A percentile compares a stretch with the other conserved stretches of the same genome.
Evolutionary conservation across 2,888 invertebrate genomes (phyloP).

Genomic region (Synanthedon andrenaeformis): DNA sequence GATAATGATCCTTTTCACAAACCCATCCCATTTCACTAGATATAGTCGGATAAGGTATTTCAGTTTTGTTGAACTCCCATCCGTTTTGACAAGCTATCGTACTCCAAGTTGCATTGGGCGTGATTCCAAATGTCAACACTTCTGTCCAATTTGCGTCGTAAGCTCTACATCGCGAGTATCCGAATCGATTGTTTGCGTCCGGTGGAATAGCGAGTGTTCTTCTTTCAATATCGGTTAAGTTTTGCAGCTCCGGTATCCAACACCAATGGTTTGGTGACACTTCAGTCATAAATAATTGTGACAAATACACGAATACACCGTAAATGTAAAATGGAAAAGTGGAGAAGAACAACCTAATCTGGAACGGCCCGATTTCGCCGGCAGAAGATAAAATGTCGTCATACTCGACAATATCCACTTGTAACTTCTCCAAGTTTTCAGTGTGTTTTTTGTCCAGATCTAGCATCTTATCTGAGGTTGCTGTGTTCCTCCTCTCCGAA

Average conservation of each 20-base stretch:
- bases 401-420: slow-evolving; percentile 2
- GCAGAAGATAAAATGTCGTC: slow-evolving; percentile 6
- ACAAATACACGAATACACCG: slow-evolving; percentile 7
- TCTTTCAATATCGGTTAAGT: slow-evolving; percentile 6
- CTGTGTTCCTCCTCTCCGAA: too few species aligned
- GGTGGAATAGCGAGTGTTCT: slow-evolving; percentile 5
- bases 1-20: slow-evolving; percentile 7
- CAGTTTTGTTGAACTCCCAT: slow-evolving; percentile 8
- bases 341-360: slow-evolving; percentile 3
- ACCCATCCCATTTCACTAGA: slow-evolving; percentile 9
- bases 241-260: slow-evolving; percentile 7
- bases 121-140: slow-evolving; percentile 1
- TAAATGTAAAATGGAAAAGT: slow-evolving; percentile 6
- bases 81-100: slow-evolving; percentile 5
- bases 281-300: slow-evolving; percentile 7
- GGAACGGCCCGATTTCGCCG: slow-evolving; percentile 7
- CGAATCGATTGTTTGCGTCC: slow-evolving; percentile 2
- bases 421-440: not conserved
- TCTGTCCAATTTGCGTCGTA: slow-evolving; percentile 8
- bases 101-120: not conserved
- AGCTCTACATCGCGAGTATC: slow-evolving; percentile 3
- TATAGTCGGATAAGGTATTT: slow-evolving; percentile 8
- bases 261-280: slow-evolving; percentile 6
- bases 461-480: too few species aligned
- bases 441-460: too few species aligned